phyloP scores from a whole-genome alignment of 2,888 invertebrate genomes.

The Cryptus viduatorius region DNA sequence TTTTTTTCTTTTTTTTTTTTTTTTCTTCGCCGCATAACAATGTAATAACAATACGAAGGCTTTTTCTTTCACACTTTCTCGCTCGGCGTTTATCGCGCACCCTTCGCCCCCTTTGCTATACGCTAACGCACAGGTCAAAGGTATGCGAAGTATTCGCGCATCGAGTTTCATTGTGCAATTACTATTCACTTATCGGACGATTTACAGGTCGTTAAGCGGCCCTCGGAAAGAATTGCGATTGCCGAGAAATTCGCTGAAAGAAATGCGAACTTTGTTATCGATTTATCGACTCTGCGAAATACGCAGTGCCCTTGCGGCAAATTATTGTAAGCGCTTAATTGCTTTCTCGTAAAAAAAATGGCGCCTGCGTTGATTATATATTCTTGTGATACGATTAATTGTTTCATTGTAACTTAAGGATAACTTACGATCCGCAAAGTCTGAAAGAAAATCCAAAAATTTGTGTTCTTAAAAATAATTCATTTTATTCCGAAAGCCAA shows the following conservation, averaged over 20 bases:
- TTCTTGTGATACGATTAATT: too few species aligned
- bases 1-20: slow-evolving; percentile 30
- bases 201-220: slow-evolving; percentile 12
- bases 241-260: not conserved
- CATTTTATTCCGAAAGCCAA: too few species aligned
- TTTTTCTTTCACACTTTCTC: slow-evolving; percentile 47
- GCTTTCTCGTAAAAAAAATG: not conserved
- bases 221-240: not conserved
- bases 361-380: not conserved
- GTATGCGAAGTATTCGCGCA: not conserved
- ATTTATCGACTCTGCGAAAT: not conserved
- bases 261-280: not conserved
- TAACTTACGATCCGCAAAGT: too few species aligned
- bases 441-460: not conserved
- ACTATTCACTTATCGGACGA: not conserved
- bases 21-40: slow-evolving; percentile 31
- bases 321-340: not conserved
- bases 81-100: not conserved
- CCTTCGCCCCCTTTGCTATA: slow-evolving; percentile 18
- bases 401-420: not conserved
- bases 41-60: slow-evolving; percentile 34
- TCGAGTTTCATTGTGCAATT: slow-evolving; percentile 22
- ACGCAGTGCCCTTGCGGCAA: not conserved
- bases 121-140: slow-evolving; percentile 11
- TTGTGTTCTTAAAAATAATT: too few species aligned